Conservation (phyloP, 2,113 vertebrate species). For the Oostethus manadensis region DNA sequence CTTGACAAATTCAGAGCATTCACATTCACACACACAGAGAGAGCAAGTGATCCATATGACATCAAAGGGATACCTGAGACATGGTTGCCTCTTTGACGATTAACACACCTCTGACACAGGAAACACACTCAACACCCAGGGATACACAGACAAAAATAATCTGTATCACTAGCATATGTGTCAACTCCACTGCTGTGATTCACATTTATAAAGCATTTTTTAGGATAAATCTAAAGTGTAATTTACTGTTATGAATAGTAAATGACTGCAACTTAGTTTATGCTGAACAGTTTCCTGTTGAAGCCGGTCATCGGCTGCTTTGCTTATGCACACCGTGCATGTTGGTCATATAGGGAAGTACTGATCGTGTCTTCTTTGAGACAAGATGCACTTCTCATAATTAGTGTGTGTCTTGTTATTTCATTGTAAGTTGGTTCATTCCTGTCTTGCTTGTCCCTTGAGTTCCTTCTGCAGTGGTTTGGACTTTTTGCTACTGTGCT, state of each 20-base stretch:
- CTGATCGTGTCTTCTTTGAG: background rate
- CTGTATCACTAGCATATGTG: background rate
- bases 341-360: background rate
- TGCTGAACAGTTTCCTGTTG: constrained; percentile 62
- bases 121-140: constrained; percentile 11
- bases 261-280: constrained; percentile 40
- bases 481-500: too few relatives aligned
- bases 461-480: too few relatives aligned
- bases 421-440: too few relatives aligned
- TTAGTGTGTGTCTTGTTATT: background rate
- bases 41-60: constrained; percentile 37
- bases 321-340: constrained; percentile 13
- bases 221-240: too few relatives aligned
- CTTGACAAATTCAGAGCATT: constrained; percentile 21
- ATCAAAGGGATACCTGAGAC: constrained; percentile 38
- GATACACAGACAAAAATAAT: constrained; percentile 19
- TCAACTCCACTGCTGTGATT: background rate
- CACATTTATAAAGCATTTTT: too few relatives aligned
- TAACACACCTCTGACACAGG: constrained; percentile 28
- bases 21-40: constrained; percentile 11
- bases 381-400: background rate
- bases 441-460: too few relatives aligned
- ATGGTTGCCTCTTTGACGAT: constrained; percentile 30
- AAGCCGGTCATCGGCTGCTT: constrained; percentile 31
- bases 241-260: too few relatives aligned